These are phyloP conservation scores for Nestor notabilis DNA, from an alignment of 2,113 vertebrate species.

Conservation along the genomic window DNA sequence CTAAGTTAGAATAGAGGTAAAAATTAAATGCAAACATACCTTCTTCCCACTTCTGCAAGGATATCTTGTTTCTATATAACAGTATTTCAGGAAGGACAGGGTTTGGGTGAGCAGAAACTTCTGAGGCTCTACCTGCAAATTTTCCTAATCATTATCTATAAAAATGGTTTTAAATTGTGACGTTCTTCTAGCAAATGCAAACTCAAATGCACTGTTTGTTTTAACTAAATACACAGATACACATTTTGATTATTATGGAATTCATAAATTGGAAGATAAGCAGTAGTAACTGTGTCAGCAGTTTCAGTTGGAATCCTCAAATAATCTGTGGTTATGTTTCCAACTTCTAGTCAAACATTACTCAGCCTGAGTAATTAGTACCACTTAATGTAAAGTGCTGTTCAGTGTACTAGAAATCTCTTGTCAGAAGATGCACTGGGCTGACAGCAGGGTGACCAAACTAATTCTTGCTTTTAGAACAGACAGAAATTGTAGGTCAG, in stretches of 20 bases:
- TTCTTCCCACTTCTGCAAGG: background rate
- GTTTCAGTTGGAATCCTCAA: background rate
- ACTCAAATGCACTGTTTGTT: background rate
- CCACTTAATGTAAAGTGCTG: conserved; percentile 64
- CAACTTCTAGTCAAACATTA: conserved; percentile 58
- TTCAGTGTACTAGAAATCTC: conserved; percentile 58
- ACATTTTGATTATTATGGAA: background rate
- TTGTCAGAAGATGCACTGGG: conserved; percentile 67
- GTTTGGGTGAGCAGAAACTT: background rate
- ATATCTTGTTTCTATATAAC: background rate
- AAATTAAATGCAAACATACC: background rate
- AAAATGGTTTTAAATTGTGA: background rate
- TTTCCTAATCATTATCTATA: background rate
- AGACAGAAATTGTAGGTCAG: conserved; percentile 63
- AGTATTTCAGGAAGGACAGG: background rate
- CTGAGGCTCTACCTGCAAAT: background rate
- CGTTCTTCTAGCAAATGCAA: background rate
- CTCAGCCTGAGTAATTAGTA: conserved; percentile 47
- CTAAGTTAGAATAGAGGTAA: background rate
- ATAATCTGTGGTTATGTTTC: background rate
- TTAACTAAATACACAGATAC: background rate
- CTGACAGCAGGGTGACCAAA: conserved; percentile 68
- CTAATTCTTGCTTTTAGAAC: conserved; percentile 53
- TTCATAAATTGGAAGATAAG: conserved; percentile 5
- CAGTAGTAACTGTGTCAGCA: background rate